Conservation (phyloP, 2,113 vertebrate species). For the Oreotrochilus melanogaster region DNA sequence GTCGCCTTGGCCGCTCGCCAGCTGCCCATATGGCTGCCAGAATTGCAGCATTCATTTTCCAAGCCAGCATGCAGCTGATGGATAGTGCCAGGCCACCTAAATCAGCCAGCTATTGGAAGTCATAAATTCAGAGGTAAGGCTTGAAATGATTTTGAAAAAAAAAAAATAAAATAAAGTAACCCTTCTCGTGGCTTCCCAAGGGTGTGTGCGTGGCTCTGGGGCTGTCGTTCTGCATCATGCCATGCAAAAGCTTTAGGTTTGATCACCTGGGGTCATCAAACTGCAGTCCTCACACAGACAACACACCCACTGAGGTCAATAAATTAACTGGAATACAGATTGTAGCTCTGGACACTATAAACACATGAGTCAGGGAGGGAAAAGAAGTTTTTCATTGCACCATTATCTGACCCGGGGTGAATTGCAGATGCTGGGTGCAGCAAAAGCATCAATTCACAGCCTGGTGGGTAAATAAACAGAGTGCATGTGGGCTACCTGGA, state of each 20-base stretch:
- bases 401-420: background rate
- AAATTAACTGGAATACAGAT: background rate
- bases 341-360: background rate
- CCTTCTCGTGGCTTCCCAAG: background rate
- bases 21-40: conserved; percentile 37
- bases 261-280: background rate
- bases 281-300: background rate
- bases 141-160: background rate
- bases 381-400: background rate
- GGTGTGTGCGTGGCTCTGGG: background rate
- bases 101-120: background rate
- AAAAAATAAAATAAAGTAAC: background rate
- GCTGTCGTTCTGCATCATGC: background rate
- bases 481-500: background rate
- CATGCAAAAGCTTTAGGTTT: background rate
- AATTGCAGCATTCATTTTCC: conserved; percentile 40
- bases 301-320: conserved; percentile 15
- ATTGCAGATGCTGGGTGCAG: background rate
- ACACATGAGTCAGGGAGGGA: background rate
- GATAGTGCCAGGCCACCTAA: background rate
- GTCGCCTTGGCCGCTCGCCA: background rate
- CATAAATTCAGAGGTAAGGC: background rate
- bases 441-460: background rate
- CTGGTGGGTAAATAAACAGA: background rate
- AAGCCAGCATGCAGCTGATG: background rate